Evolutionary conservation across 37 sponge, comb jelly and placozoan genomes (phyloP), one percentile per base, ranked within the genome.

Genomic region (Lycopodina hypogea): DNA sequence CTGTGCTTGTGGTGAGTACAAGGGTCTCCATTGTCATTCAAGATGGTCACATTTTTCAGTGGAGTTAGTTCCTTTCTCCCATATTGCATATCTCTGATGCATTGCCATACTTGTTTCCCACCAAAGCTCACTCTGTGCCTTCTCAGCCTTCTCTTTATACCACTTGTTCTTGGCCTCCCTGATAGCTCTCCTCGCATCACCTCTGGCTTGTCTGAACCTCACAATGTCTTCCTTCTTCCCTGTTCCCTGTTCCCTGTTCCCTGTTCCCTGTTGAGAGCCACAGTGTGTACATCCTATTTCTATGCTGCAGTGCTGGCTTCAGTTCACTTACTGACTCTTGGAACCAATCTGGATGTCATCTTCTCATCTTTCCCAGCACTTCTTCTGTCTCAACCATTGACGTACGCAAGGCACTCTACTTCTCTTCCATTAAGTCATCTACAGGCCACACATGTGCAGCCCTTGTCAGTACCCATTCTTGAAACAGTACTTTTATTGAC

Each of bases 341-440:
- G 33, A 59, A 77, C 78, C 78, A 77, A 61, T 78, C 78, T 41
- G 78, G 78, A 19, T 77, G 65, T 35, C 52, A 9, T 24, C 68
- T 28, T 24, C 3, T 37, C 11, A 21, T 38, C 26, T 30, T 24
- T 18, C 78, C 78, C 15, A 64, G 50, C 48, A 42, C 32, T 22
- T 9, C 22, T 18, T 41, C 45, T 35, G 22, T 33, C 37, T 69
- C n/a, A 37, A 23, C n/a, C 18, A 40, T 3, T 37, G 70, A 4
- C 6, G 70, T n/a, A 22, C 15, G 33, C 42, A 69, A n/a, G 23
- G 37, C 70, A 12, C 39, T 12, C 70, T 19, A 65, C 35, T 65
- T 65, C 37, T 4, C 37, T n/a, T 69, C 70, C 22, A 33, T 14
- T 34, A 4, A 21, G 26, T 17, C 26, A 33, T 33, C 37, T 28